Evolutionary conservation across 2,113 vertebrate genomes (phyloP).

Genomic region (Drymodes brunneopygia): DNA sequence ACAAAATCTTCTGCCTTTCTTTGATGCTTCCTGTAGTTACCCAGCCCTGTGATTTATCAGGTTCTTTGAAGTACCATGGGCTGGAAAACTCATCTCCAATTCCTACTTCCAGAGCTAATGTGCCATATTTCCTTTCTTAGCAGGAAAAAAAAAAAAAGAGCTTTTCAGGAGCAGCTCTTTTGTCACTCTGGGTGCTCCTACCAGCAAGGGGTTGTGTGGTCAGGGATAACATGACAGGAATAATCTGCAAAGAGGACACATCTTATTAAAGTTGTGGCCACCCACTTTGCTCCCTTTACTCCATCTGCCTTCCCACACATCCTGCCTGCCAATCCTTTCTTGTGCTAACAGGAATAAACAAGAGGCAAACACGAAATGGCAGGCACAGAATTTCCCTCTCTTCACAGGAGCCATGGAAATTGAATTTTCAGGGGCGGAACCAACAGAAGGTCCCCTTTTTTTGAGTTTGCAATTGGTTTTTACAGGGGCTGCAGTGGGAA

Average conservation of each 20-base stretch:
- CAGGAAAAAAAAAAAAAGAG: not conserved
- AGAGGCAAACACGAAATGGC: not conserved
- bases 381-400: not conserved
- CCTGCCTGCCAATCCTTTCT: not conserved
- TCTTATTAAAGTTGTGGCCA: not conserved
- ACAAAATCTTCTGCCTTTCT: not conserved
- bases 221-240: not conserved
- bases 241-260: not conserved
- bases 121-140: not conserved
- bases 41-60: not conserved
- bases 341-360: not conserved
- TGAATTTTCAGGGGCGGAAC: not conserved
- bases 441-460: not conserved
- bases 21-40: not conserved
- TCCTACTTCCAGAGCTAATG: not conserved
- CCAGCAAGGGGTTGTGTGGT: not conserved
- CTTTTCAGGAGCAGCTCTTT: not conserved
- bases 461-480: not conserved
- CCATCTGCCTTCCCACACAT: not conserved
- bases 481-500: not conserved
- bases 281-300: not conserved
- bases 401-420: not conserved
- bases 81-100: not conserved
- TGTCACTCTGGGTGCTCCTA: not conserved
- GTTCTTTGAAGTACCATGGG: not conserved